Base-by-base conservation (phyloP, 2,888 invertebrate species). In the Taenaris catops region DNA sequence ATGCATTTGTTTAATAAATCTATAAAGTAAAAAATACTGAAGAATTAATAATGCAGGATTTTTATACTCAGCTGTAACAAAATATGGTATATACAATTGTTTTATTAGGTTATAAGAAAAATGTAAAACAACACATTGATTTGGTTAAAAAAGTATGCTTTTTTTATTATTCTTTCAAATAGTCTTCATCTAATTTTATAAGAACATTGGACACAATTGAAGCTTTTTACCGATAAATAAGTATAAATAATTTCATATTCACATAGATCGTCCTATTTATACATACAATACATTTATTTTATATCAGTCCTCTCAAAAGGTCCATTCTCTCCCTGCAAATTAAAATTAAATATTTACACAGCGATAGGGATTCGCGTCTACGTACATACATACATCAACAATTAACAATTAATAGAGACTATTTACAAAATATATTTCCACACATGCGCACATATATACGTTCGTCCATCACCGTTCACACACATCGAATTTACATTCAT, bases 301-400 rank as follows among this genome's bases (percentile, higher is more conserved):
- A 84, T 83, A 86, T 86, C 86, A 86, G 86, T 86, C 86, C 86
- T 84, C 84, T 81, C 84, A 84, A 83, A 86, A 86, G 86, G 84
- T 86, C 83, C 84, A 80, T 79, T 83, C 81, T 79, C 83, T 84
- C 84, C 84, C 84, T 81, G 86, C 86, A 83, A 86, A 86, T 81
- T 76, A 84, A 84, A 83, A 63, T 75, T 71, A 70, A 80, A 67
- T 86, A 86, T 86, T 83, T 86, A 86, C 86, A 86, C 61, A 78
- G 84, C 83, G 83, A 83, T 84, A 84, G 84, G 84, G 84, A 80
- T 84, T 80, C 83, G 83, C 84, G 58, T 70, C 84, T 84, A 83
- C 83, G 65, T 80, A 83, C 84, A 73, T 79, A 83, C 84, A 86
- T 83, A 84, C 86, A 84, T 83, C 84, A 86, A 86, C 86, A 86